Evolutionary conservation across 2,888 invertebrate species (phyloP), one percentile per base, ranked within the genome.

Genomic region (Campoletis raptor): DNA sequence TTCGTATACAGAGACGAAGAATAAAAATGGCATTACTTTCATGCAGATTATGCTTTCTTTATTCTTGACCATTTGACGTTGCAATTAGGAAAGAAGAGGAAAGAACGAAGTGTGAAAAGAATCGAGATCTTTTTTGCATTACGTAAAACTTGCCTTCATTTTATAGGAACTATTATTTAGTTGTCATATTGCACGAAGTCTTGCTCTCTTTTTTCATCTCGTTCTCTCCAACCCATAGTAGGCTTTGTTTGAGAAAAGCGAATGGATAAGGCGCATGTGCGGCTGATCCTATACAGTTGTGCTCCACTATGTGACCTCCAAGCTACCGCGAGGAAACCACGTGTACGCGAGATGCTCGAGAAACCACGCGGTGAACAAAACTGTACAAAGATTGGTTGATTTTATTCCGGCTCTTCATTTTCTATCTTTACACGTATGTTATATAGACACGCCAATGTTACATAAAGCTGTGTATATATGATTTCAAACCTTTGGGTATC

Each of bases 311-410:
- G 88, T 89, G 89, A 89, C 89, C 90, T 89, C 88, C 87, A 89
- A 86, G 82, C 42, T 48, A 30, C 52, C 61, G 61, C 74, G 85
- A 83, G 86, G 70, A 45, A 72, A 89, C 89, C 90, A 90, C 90
- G 89, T 89, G 90, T 88, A 88, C 85, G 86, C 61, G 85, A 86
- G 85, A 89, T 90, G 90, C 81, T 85, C 81, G 77, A 79, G 73
- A 64, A 69, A 73, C 83, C 86, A 86, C 76, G 86, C 80, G 83
- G 83, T 81, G 45, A 40, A 42, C 30, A 30, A 45, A 77, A 4
- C 72, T 37, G 52, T 9, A 36, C 24, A 42, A 12, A 24, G 48
- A 86, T 86, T 83, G 83, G 86, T 78, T 69, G 72, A 42, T 48
- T 40, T 42, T 10, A 15, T 42, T 54, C 83, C 72, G 82, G 77